Percentiles rank a stretch among this genome's conserved stretches.
Conservation (phyloP, 2,888 invertebrate genomes). For the Cerceris ruficornis region DNA sequence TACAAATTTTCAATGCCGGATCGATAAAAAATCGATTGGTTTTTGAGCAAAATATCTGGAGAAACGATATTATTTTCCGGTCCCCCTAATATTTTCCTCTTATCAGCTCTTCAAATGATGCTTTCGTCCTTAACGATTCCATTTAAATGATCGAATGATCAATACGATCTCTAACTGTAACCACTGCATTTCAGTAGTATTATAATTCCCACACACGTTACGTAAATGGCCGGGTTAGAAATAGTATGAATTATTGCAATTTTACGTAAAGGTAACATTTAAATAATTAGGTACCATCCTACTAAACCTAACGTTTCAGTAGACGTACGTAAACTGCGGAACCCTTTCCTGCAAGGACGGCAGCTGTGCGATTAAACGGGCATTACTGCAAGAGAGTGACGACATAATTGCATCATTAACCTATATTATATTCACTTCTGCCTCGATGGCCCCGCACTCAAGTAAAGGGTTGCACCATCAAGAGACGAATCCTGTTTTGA, state of each 20-base stretch:
- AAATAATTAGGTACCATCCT: constrained; percentile 1
- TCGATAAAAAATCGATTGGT: no score
- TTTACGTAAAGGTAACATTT: neutral
- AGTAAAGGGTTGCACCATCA: constrained; percentile 22
- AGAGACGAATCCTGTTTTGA: constrained; percentile 28
- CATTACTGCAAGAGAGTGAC: constrained; percentile 44
- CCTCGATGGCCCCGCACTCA: neutral
- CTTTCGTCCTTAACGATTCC: no score
- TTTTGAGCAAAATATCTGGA: no score
- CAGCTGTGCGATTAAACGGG: constrained; percentile 52
- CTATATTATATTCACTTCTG: constrained; percentile 56
- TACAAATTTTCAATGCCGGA: no score
- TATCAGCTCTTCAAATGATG: no score
- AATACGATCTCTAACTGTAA: neutral
- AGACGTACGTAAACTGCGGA: neutral
- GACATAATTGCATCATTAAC: constrained; percentile 61
- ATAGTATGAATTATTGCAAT: neutral
- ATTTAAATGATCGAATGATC: neutral
- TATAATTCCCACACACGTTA: neutral
- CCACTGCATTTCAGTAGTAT: neutral
- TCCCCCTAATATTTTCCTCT: no score
- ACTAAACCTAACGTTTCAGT: neutral
- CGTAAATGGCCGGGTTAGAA: neutral
- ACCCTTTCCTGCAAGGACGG: constrained; percentile 13
- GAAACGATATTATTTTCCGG: no score